A percentile compares a stretch with the other conserved stretches of the same genome.
phyloP scores from a whole-genome alignment of 2,888 invertebrate species.

The Drosophila rellima region DNA sequence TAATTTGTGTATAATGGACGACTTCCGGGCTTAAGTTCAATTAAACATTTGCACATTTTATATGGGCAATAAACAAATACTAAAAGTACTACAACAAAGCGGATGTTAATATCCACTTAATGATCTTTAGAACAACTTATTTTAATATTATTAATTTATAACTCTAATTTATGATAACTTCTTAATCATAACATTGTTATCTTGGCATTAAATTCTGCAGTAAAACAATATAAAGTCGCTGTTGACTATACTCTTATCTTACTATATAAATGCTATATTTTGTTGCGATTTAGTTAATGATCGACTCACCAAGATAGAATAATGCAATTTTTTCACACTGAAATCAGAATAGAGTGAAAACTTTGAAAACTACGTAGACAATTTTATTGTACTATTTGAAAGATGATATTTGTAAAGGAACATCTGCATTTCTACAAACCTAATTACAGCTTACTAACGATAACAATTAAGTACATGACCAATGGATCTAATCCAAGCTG shows the following conservation, averaged over 20 bases:
- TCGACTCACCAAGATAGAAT: too few species aligned
- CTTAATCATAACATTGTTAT: neutral
- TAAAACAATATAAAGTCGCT: neutral
- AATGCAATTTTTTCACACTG: neutral
- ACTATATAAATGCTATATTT: too few species aligned
- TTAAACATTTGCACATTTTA: neutral
- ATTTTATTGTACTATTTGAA: conserved; percentile 2
- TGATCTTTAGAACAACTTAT: neutral
- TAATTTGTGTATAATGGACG: conserved; percentile 4
- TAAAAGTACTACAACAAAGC: neutral
- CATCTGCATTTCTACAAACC: conserved; percentile 2
- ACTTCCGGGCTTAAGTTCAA: neutral
- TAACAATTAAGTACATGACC: conserved; percentile 46
- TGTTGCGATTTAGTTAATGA: too few species aligned
- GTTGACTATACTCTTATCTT: too few species aligned
- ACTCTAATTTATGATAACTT: neutral
- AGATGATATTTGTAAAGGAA: conserved; percentile 8
- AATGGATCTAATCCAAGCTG: conserved; percentile 42
- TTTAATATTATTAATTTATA: neutral
- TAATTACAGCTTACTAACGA: neutral
- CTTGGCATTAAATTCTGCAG: neutral
- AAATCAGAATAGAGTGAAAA: neutral
- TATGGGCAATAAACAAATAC: neutral
- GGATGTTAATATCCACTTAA: neutral
- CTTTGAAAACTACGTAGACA: neutral